Base-by-base conservation (phyloP, 2,113 vertebrate species). In the Neogobius melanostomus region DNA sequence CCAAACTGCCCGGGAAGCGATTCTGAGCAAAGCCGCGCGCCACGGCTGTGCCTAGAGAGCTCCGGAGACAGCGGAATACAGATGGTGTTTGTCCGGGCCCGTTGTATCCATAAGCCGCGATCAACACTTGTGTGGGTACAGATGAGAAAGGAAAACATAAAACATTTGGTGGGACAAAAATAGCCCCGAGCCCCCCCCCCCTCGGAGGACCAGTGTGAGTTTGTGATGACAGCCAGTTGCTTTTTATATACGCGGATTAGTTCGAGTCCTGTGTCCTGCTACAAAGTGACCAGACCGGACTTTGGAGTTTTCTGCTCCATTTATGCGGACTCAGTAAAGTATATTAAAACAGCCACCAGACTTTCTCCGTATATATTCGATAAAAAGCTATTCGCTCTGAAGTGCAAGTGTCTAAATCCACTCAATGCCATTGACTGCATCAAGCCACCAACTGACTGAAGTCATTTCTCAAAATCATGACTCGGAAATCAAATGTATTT, bases 51-150 rank as follows among this genome's bases (percentile, higher is more conserved):
- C 59, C 28, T 52, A 45, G 21, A 43, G 75, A 68, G 71, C 57
- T 12, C 42, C 36, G n/a, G 46, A 68, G 42, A 64, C 21, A 10
- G 7, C 78, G 63, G 63, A n/a, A 64, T 68, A 69, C 72, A 72
- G 71, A 81, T 71, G 68, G 80, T 63, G 69, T 69, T 47, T 72
- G 68, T 69, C 16, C 42, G n/a, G 11, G 49, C 52, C 53, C 43
- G 7, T 43, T 69, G 11, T 66, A 42, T 43, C 21, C 65, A 62
- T 16, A 50, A 67, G 68, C 8, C 74, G 51, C 44, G 15, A 62
- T 44, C 16, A 75, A 61, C 52, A 52, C 44, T 70, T 56, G 52
- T 60, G 64, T n/a, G 12, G 59, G 49, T 21, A 14, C 5, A 48
- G 44, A 49, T 59, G 48, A 54, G 28, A 54, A 60, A 46, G 21